These are phyloP conservation scores for Torymus tubicola DNA, from an alignment of 2,888 invertebrate genomes.

Conservation along the genomic window DNA sequence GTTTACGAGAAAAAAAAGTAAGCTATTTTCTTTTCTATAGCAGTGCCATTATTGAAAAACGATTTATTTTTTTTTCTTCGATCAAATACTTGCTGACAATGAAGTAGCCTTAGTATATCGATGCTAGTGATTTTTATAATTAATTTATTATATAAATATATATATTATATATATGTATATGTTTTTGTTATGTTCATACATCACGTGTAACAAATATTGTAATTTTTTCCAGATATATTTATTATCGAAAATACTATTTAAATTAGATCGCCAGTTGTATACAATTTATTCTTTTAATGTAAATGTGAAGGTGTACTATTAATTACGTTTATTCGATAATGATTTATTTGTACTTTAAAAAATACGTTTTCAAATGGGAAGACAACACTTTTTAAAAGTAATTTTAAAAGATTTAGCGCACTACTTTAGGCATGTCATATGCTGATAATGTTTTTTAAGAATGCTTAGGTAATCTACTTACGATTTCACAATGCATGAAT, in stretches of 20 bases:
- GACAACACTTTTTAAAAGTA: constrained; percentile 54
- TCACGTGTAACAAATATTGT: constrained; percentile 59
- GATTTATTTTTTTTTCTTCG: constrained; percentile 49
- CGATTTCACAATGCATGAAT: constrained; percentile 54
- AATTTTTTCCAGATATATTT: constrained; percentile 57
- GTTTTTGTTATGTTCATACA: constrained; percentile 59
- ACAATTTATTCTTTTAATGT: constrained; percentile 59
- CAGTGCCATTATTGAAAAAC: constrained; percentile 57
- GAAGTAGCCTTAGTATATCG: constrained; percentile 58
- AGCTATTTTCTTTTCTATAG: constrained; percentile 53
- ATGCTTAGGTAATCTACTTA: constrained; percentile 57
- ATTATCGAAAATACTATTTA: constrained; percentile 57
- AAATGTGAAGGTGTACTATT: constrained; percentile 57
- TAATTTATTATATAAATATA: constrained; percentile 59
- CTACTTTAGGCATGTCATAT: constrained; percentile 50
- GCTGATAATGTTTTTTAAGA: constrained; percentile 57
- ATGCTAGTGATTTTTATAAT: constrained; percentile 60
- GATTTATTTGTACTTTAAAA: constrained; percentile 56
- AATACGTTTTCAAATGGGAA: constrained; percentile 47
- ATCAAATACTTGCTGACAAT: constrained; percentile 58
- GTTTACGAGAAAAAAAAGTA: constrained; percentile 37
- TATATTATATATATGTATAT: constrained; percentile 57
- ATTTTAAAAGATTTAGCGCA: constrained; percentile 55
- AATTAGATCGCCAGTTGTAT: constrained; percentile 56
- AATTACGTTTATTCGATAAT: constrained; percentile 51